These are phyloP conservation scores for Chymomyza costata DNA, from an alignment of 1,140 invertebrate genomes.

Conservation along the genomic window DNA sequence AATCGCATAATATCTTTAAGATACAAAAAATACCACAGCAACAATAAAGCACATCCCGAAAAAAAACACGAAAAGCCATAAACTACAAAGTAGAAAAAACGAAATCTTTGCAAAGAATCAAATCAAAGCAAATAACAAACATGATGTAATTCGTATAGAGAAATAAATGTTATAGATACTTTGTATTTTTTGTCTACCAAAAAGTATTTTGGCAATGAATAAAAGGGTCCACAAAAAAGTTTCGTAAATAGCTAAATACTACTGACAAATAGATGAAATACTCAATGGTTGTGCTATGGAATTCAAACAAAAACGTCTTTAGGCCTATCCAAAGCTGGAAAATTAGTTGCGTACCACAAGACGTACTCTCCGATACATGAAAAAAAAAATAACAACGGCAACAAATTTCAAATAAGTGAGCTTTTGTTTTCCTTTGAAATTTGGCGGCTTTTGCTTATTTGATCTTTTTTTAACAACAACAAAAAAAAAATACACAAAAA, in stretches of 20 bases:
- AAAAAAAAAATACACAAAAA: conserved; percentile 52
- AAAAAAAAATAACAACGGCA: too few species aligned
- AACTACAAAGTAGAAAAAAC: conserved; percentile 43
- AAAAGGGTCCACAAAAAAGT: neutral
- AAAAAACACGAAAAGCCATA: conserved; percentile 23
- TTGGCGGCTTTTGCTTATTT: conserved; percentile 65
- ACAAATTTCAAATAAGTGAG: conserved; percentile 64
- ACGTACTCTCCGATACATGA: too few species aligned
- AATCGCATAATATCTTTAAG: conserved; percentile 17
- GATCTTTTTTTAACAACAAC: conserved; percentile 56
- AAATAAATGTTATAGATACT: too few species aligned
- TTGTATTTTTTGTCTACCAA: too few species aligned
- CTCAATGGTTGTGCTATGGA: conserved; percentile 11
- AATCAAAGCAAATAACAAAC: conserved; percentile 22
- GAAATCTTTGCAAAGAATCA: conserved; percentile 33
- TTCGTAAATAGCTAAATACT: conserved; percentile 64
- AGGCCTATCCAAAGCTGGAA: conserved; percentile 50
- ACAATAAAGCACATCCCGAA: neutral
- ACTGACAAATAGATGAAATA: conserved; percentile 55
- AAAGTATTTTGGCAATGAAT: conserved; percentile 29
- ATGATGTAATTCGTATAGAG: too few species aligned
- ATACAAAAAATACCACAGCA: conserved; percentile 18
- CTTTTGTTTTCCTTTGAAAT: conserved; percentile 72
- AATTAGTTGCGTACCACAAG: conserved; percentile 46
- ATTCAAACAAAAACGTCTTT: too few species aligned